Base-by-base conservation (phyloP, 2,113 vertebrate species). In the Fregata magnificens region DNA sequence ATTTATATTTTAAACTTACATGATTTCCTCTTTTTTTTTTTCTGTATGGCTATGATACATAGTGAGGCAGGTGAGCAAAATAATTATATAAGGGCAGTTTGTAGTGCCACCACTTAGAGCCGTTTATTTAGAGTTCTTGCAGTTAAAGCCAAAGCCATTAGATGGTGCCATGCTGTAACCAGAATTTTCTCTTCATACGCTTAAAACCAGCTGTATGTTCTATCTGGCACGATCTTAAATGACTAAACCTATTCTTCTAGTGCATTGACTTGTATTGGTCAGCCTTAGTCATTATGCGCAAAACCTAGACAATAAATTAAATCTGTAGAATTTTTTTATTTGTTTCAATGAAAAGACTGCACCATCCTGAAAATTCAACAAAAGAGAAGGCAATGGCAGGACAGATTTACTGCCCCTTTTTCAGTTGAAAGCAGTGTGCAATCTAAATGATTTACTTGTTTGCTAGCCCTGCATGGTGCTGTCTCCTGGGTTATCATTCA, bases 401-500 rank as follows among this genome's bases (percentile, higher is more conserved):
- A 47, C 94, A 97, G 95, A 97, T 95, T 97, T 97, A 98, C 91
- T 93, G 93, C 87, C 66, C 84, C 90, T 94, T 98, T 97, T 97
- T 89, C 96, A 95, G 81, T 45, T 92, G 94, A 97, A 97, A 96
- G 90, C 94, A 94, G 97, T 72, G 79, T 88, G 84, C 95, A 97
- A 92, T 97, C 95, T 94, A 97, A 96, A 93, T 97, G 96, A 98
- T 97, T 97, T 97, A 97, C 97, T 97, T 97, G 96, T 96, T 98
- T 97, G 86, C 92, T 92, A 97, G 94, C 91, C 95, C 97, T 86
- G 93, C 96, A 79, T 96, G 97, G 95, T 97, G 94, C 96, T 97
- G 94, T 97, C 95, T 97, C 95, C 85, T 94, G 94, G 91, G 95
- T 97, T 97, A 97, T 97, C 95, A 96, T 78, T 97, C 96, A 95